These are phyloP conservation scores for Siniperca undulata DNA, from an alignment of 2,797 vertebrate genomes.

Conservation along the genomic window DNA sequence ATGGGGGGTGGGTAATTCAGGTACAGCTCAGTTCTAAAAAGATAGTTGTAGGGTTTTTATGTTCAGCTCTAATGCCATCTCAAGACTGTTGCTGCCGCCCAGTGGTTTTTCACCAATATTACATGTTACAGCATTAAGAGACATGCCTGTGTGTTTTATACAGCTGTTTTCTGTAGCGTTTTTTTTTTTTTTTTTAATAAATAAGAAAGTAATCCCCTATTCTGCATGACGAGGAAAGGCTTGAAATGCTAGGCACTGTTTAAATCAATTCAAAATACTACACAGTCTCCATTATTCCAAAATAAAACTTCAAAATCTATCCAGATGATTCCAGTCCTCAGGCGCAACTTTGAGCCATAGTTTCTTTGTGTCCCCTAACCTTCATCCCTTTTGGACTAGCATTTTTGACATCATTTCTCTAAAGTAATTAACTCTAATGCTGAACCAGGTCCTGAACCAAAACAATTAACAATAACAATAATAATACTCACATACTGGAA, in stretches of 20 bases:
- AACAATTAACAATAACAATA: background rate
- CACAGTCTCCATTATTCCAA: background rate
- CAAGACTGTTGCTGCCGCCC: slow-evolving; percentile 55
- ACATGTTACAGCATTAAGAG: background rate
- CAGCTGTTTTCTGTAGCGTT: background rate
- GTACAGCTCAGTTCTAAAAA: background rate
- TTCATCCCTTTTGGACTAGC: background rate
- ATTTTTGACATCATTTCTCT: background rate
- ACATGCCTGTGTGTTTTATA: fast-evolving
- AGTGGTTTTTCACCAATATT: slow-evolving; percentile 43
- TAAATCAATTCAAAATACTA: background rate
- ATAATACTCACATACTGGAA: background rate
- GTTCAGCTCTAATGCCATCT: background rate
- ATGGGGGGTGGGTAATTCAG: background rate
- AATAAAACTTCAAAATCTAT: background rate
- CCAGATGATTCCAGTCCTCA: background rate
- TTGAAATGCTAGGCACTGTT: background rate
- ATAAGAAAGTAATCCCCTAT: background rate
- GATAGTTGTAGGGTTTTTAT: background rate
- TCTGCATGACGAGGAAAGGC: background rate
- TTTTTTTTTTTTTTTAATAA: background rate
- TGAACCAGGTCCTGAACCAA: background rate
- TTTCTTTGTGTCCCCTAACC: background rate
- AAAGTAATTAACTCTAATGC: background rate
- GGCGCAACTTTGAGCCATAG: background rate